Base-by-base conservation (phyloP, 1,140 invertebrate species). In the Brachionus sp. region DNA sequence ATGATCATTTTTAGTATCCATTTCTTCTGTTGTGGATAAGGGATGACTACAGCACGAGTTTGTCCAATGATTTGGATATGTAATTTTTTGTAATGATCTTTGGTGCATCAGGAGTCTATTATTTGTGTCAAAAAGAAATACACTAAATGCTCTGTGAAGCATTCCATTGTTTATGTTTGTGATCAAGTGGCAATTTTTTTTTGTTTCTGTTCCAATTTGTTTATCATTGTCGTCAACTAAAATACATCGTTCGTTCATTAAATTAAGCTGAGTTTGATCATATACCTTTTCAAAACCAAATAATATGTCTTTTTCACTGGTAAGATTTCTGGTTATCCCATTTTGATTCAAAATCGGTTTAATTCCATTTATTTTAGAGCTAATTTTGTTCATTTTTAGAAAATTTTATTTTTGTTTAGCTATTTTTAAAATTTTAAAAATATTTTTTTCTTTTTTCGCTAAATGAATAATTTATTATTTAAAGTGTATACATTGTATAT, bases 11-110 rank as follows among this genome's bases (percentile, higher is more conserved):
- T 29, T 39, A 19, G n/a, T 44, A 33, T 62, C 82, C 35, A 80
- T 53, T 80, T 84, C 82, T 10, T 78, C 75, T 16, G 44, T 25
- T 19, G 39, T 44, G 19, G 13, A 57, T 42, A 84, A 16, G 19
- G 84, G 84, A 57, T 84, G 84, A 62, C 84, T 84, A 62, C 84
- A 84, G 35, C 84, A 84, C n/a, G 73, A 84, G 62, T 84, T 84
- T 35, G 84, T 77, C 82, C 82, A 84, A 57, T 53, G 44, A 5
- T 44, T 25, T 9, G 84, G 84, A 84, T 73, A 84, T 5, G 84
- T 84, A 9, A 84, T 83, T 50, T 84, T 84, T 7, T 53, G 13
- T 25, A 39, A 12, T 19, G 84, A 83, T 25, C 84, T n/a, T 77
- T 84, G 50, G 19, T 84, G 84, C 37, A 39, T 73, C 13, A 50